A percentile compares a stretch with the other conserved stretches of the same genome.
These are phyloP conservation scores for Damaliscus lunatus DNA, from an alignment of 2,113 vertebrate genomes.

Conservation along the genomic window DNA sequence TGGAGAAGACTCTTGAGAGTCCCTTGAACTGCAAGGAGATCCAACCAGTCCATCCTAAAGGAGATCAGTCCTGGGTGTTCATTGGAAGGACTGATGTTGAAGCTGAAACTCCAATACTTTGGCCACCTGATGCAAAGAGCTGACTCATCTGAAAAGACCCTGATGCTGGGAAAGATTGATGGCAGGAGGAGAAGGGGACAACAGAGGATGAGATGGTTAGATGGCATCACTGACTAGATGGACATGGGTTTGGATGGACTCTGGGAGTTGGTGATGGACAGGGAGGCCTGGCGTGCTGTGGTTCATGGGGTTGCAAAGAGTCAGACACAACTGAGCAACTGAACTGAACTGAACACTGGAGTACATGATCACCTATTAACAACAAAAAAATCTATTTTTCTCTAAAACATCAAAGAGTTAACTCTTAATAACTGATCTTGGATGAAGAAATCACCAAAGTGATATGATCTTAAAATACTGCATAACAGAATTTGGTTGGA, in stretches of 20 bases:
- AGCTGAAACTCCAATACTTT: background rate
- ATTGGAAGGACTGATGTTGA: background rate
- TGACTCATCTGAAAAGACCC: background rate
- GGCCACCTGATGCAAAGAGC: background rate
- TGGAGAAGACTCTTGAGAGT: background rate
- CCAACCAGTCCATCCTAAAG: background rate
- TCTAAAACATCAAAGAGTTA: background rate
- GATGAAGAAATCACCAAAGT: background rate
- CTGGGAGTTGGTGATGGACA: background rate
- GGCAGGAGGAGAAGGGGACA: background rate
- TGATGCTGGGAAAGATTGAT: background rate
- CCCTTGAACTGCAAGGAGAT: background rate
- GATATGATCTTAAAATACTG: background rate
- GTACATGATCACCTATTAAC: background rate
- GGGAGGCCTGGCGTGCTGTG: background rate
- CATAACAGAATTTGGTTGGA: background rate
- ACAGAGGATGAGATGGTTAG: background rate
- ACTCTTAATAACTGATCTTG: background rate
- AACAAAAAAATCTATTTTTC: background rate
- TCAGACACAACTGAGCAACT: rapidly evolving
- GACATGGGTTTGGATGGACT: background rate
- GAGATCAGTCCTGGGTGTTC: background rate
- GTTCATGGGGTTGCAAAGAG: background rate
- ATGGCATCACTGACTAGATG: background rate
- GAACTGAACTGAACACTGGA: background rate